Evolutionary conservation across 2,888 invertebrate species (phyloP).

Genomic region (Anarsia innoxiella): DNA sequence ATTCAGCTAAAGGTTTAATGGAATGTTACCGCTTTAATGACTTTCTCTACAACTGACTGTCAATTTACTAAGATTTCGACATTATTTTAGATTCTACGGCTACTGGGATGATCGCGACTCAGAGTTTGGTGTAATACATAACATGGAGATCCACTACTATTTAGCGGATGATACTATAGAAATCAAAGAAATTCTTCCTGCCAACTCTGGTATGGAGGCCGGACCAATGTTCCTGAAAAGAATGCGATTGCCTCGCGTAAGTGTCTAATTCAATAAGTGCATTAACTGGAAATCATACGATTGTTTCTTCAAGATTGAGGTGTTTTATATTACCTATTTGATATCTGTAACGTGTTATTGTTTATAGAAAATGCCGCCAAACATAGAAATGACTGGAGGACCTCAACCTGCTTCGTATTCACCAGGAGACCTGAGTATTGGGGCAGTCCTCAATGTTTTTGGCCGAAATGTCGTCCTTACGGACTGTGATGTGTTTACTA

Average conservation of each 20-base stretch:
- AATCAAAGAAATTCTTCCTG: constrained; percentile 82
- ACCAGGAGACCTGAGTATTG: constrained; percentile 88
- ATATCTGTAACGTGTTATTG: no score
- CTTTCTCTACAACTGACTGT: not conserved
- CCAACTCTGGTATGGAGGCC: constrained; percentile 82
- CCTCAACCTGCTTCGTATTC: constrained; percentile 65
- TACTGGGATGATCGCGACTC: constrained; percentile 92
- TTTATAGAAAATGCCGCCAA: constrained; percentile 53
- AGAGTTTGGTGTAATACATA: constrained; percentile 84
- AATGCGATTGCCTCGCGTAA: constrained; percentile 85
- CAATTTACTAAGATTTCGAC: not conserved
- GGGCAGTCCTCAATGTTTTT: constrained; percentile 86
- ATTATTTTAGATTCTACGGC: constrained; percentile 83
- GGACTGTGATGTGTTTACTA: constrained; percentile 90
- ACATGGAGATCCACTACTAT: constrained; percentile 88
- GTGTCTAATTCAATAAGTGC: no score
- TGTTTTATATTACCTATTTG: no score
- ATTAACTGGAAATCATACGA: no score
- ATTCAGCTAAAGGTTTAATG: no score
- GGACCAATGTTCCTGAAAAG: constrained; percentile 84
- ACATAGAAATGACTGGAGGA: constrained; percentile 60
- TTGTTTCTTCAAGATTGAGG: no score
- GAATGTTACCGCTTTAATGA: no score
- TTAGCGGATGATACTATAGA: constrained; percentile 93
- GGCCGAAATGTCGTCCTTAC: constrained; percentile 87